phyloP scores from a whole-genome alignment of 2,113 vertebrate genomes.

The Rattus rattus region DNA sequence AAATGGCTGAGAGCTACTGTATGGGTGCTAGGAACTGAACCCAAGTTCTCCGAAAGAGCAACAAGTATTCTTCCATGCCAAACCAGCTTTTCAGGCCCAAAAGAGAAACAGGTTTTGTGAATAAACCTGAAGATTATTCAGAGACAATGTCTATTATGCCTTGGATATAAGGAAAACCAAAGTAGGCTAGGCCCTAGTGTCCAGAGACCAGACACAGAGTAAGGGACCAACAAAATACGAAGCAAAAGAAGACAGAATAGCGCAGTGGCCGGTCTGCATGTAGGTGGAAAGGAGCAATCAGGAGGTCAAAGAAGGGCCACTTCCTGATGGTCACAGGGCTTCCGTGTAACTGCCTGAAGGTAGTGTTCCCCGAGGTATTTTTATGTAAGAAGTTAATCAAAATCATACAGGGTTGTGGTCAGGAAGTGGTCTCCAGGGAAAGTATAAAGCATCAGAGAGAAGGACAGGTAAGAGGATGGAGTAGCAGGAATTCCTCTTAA shows the following conservation, averaged over 20 bases:
- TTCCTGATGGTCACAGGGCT: background rate
- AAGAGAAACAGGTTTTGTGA: background rate
- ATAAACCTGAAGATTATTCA: background rate
- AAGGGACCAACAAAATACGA: background rate
- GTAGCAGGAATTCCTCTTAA: background rate
- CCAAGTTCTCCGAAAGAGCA: background rate
- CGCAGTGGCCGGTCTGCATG: fast-evolving
- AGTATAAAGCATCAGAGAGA: background rate
- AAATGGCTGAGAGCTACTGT: background rate
- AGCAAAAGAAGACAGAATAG: background rate
- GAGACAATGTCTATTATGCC: background rate
- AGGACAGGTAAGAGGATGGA: background rate
- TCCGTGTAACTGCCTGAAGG: background rate
- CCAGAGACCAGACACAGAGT: background rate
- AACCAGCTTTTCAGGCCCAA: background rate
- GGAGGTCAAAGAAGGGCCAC: background rate
- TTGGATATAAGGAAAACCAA: background rate
- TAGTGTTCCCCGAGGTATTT: background rate
- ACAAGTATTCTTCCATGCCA: background rate
- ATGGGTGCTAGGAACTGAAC: background rate
- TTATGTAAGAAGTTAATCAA: conserved; percentile 39
- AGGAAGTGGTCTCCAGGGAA: background rate
- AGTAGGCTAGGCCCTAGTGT: background rate
- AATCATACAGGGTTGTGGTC: background rate
- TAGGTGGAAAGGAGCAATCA: background rate